Percentiles rank a stretch among this genome's conserved stretches.
Evolutionary conservation across 2,113 vertebrate genomes (phyloP).

Genomic region (Spheniscus mendiculus): DNA sequence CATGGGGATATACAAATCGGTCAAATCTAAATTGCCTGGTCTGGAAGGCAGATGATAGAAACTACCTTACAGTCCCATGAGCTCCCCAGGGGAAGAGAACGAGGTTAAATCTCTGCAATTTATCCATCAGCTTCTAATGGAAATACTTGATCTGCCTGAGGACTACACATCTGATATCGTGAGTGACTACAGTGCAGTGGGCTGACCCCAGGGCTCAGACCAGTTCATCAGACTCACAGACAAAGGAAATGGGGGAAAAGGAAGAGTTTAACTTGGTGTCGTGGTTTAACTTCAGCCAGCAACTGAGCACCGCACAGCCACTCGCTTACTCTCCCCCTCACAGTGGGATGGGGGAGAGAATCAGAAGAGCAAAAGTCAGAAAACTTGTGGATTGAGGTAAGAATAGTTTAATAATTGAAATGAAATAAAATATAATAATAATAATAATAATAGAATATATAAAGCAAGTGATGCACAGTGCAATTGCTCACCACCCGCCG

Average conservation of each 20-base stretch:
- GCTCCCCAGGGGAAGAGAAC: background rate
- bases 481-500: too few relatives aligned
- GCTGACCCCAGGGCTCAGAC: background rate
- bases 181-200: fast-evolving
- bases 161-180: background rate
- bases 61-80: background rate
- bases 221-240: background rate
- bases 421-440: too few relatives aligned
- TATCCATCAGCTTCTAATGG: background rate
- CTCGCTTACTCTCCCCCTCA: too few relatives aligned
- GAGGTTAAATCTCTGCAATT: background rate
- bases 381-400: too few relatives aligned
- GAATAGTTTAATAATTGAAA: too few relatives aligned
- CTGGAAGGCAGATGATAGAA: background rate
- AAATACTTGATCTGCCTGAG: background rate
- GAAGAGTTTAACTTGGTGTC: background rate
- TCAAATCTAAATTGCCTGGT: background rate
- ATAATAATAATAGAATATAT: too few relatives aligned
- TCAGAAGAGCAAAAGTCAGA: too few relatives aligned
- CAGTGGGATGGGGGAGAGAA: too few relatives aligned
- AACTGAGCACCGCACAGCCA: too few relatives aligned
- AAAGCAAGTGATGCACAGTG: too few relatives aligned
- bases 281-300: too few relatives aligned
- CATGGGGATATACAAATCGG: background rate
- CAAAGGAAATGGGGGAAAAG: background rate